Conservation (phyloP, 1,140 invertebrate genomes). For the Rhopalosiphum maidis region DNA sequence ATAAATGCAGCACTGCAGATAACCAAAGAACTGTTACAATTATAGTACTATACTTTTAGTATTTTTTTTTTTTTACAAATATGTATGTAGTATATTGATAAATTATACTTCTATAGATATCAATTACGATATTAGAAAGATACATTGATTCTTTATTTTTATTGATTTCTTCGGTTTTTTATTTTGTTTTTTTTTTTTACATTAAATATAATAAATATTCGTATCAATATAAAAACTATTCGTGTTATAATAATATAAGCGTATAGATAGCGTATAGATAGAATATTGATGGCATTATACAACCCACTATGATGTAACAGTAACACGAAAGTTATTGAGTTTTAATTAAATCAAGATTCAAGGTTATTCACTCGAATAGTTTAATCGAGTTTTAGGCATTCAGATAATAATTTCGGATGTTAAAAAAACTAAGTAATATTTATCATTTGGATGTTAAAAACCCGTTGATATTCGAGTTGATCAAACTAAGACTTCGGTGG, state of each 20-base stretch:
- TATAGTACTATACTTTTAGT: too few species aligned
- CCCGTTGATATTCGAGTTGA: not conserved
- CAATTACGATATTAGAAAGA: too few species aligned
- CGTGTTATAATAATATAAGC: not conserved
- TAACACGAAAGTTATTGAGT: constrained; percentile 7
- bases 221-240: not conserved
- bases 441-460: not conserved
- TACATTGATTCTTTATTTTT: too few species aligned
- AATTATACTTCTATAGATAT: too few species aligned
- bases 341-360: constrained; percentile 11
- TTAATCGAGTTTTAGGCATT: not conserved
- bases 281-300: not conserved
- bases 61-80: too few species aligned
- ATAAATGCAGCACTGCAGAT: too few species aligned
- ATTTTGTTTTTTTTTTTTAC: not conserved
- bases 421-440: not conserved
- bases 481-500: not conserved
- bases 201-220: not conserved
- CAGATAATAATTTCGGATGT: not conserved
- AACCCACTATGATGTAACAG: not conserved
- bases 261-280: not conserved
- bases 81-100: too few species aligned
- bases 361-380: not conserved
- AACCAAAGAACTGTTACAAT: too few species aligned
- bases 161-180: too few species aligned